Base-by-base conservation (phyloP, 2,888 invertebrate species). In the Toxonevra muliebris region DNA sequence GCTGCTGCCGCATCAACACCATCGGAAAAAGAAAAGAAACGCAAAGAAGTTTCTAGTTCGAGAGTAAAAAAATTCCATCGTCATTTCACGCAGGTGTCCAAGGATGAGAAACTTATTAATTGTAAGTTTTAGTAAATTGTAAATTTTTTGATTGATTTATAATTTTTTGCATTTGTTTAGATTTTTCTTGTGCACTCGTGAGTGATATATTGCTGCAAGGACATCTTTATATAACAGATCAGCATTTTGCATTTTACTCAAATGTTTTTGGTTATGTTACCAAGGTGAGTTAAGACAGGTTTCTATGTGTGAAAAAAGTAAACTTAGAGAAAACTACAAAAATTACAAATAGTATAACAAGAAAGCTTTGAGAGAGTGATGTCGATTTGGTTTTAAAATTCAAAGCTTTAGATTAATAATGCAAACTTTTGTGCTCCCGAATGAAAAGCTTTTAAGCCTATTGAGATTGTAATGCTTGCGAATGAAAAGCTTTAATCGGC, bases 241-340 rank as follows among this genome's bases (percentile, higher is more conserved):
- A 96, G 84, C 95, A 95, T 87, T 95, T 97, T 87, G 96, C 96
- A 77, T 97, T 97, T 88, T 95, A 97, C 86, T 96, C 97, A 73
- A 96, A 96, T 85, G 96, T 97, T 69, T 95, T 96, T 85, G 96
- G 96, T 80, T 94, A 95, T 86, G 94, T 96, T 74, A 95, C 96
- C 80, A 94, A 94, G 90, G 94, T 95, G 86, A 88, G 87, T 59
- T 43, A 15, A n/a, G 3, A 17, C 7, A 13, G 7, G 2, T 30
- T 30, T 2, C 3, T 4, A 30, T 30, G 30, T 30, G 3, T 30
- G n/a, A 30, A 30, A 30, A 30, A 30, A 2, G 2, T 30, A 30
- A 30, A 30, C 30, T 30, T 43, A 8, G n/a, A 4, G 3, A 61
- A 13, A 30, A 4, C 11, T 48, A 48, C 11, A 10, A 48, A 15